Base-by-base conservation (phyloP, 2,888 invertebrate genomes). In the Ctenicera cuprea region DNA sequence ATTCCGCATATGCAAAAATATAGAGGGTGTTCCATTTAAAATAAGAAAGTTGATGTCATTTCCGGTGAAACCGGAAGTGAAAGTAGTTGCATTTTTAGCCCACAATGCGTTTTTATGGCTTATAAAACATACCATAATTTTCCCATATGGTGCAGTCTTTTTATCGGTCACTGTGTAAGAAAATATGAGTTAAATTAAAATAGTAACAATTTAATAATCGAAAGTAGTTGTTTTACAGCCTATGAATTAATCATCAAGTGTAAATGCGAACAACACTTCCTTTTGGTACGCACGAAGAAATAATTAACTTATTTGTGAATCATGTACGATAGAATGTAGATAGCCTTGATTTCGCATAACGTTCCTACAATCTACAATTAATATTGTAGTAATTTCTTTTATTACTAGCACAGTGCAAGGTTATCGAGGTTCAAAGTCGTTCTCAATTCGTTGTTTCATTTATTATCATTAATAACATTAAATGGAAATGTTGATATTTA, bases 311-410 rank as follows among this genome's bases (percentile, higher is more conserved):
- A 16, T 38, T 62, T 22, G 18, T 43, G 62, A 62, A 62, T 62
- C 62, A 26, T 30, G 3, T 38, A 26, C 2, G 45, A 45, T 9
- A 20, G 43, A 33, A 43, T 62, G 62, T 14, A 5, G 45, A 14
- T 45, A 43, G 45, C 62, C 62, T 62, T 62, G 62, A 45, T 62
- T 62, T 30, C n/a, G 30, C 30, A 14, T 8, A 54, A 45, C 12
- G 54, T 16, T 50, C 8, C 54, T 12, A 22, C 30, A 30, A 30
- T 54, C 30, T 22, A 30, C 30, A n/a, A 30, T 38, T 59, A 38
- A 14, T 57, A 16, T 30, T 54, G 54, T 54, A 54, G 30, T 48
- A 48, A 18, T 20, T 18, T 48, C 18, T 18, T 11, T 18, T 48
- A 5, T 18, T 48, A 20, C 16, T 48, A 20, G 3, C n/a, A 43